A percentile compares a stretch with the other conserved stretches of the same genome.
Conservation (phyloP, 2,888 invertebrate genomes). For the Lasiommata megera region DNA sequence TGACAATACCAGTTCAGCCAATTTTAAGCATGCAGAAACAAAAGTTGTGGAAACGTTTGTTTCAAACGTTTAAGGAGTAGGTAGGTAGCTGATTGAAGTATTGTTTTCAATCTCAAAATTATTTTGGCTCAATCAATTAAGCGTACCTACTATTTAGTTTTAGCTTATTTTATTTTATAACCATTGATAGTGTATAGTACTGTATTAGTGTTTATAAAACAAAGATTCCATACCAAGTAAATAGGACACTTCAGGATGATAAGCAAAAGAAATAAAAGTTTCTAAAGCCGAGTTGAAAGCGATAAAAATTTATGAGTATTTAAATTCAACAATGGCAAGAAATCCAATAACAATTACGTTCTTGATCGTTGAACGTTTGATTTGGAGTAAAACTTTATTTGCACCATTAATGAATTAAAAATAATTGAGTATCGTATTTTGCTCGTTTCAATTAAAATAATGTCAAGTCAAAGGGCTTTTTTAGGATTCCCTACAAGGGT, state of each 20-base stretch:
- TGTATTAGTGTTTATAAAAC: neutral
- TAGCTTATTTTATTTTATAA: too few species aligned
- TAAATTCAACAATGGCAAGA: constrained; percentile 36
- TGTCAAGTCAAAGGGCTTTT: neutral
- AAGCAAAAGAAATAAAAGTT: constrained; percentile 20
- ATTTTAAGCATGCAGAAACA: too few species aligned
- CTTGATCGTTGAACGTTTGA: constrained; percentile 29
- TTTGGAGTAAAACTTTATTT: constrained; percentile 28
- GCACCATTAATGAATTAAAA: constrained; percentile 23
- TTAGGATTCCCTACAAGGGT: too few species aligned
- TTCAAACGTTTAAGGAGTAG: too few species aligned
- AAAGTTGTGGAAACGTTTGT: too few species aligned
- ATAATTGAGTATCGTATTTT: constrained; percentile 24
- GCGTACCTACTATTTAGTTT: too few species aligned
- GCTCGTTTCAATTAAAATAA: neutral
- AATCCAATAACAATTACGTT: constrained; percentile 41
- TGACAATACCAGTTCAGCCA: too few species aligned
- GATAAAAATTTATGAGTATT: constrained; percentile 42
- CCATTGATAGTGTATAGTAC: too few species aligned
- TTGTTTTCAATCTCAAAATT: too few species aligned
- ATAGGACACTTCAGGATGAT: neutral
- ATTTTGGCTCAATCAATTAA: too few species aligned
- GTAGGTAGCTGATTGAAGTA: too few species aligned
- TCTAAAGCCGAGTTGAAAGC: constrained; percentile 25
- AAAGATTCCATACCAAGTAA: constrained; percentile 4